Conservation (phyloP, 1,140 invertebrate genomes). For the Propsilocerus akamusi region DNA sequence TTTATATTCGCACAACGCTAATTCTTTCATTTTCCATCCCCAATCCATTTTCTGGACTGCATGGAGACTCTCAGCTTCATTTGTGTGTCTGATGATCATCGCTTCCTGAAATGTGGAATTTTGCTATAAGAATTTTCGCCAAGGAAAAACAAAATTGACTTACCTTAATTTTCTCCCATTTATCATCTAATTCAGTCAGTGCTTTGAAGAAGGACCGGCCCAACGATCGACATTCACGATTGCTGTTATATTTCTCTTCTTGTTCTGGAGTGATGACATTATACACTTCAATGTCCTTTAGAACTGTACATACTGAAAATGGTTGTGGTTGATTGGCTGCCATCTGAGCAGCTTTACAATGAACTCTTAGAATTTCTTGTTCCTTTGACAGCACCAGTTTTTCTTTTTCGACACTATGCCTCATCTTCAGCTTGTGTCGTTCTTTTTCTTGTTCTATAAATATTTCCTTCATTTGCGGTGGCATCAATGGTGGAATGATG, state of each 20-base stretch:
- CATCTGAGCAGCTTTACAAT: constrained; percentile 83
- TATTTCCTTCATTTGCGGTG: constrained; percentile 56
- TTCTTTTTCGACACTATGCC: constrained; percentile 90
- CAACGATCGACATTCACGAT: constrained; percentile 75
- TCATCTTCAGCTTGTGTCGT: constrained; percentile 33
- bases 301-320: constrained; percentile 81
- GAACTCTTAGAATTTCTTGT: constrained; percentile 86
- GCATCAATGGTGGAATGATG: constrained; percentile 53
- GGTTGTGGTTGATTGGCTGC: constrained; percentile 84
- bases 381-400: constrained; percentile 84
- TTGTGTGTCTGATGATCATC: constrained; percentile 83
- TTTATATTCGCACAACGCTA: constrained; percentile 60
- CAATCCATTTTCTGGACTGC: constrained; percentile 91
- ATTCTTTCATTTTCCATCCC: constrained; percentile 89
- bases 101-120: constrained; percentile 57
- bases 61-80: constrained; percentile 87
- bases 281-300: constrained; percentile 87
- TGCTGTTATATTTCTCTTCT: constrained; percentile 74
- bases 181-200: constrained; percentile 93
- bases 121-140: neutral
- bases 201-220: constrained; percentile 84
- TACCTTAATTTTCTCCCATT: constrained; percentile 97
- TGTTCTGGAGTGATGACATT: constrained; percentile 87
- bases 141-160: neutral
- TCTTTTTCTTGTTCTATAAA: constrained; percentile 81